A percentile compares a stretch with the other conserved stretches of the same genome.
These are phyloP conservation scores for Danaus chrysippus DNA, from an alignment of 2,888 invertebrate genomes.

Conservation along the genomic window DNA sequence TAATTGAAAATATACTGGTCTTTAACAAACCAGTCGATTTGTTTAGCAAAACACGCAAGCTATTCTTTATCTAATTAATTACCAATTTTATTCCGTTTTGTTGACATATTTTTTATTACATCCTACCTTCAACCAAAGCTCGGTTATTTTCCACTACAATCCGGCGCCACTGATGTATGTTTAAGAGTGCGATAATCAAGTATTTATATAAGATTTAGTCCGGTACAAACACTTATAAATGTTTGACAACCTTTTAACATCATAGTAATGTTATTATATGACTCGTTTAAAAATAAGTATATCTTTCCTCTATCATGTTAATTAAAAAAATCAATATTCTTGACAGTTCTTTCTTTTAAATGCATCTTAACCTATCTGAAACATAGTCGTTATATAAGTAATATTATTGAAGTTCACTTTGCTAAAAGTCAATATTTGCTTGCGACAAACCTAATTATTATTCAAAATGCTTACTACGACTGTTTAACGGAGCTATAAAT, in stretches of 20 bases:
- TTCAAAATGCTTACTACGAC: background rate
- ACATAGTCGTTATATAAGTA: too few species aligned
- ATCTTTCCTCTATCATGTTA: too few species aligned
- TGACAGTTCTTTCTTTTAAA: too few species aligned
- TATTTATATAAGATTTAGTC: slow-evolving; percentile 17
- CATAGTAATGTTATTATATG: slow-evolving; percentile 13
- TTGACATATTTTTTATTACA: background rate
- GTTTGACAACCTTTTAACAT: slow-evolving; percentile 18
- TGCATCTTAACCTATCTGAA: too few species aligned
- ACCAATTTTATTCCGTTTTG: too few species aligned
- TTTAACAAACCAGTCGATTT: too few species aligned
- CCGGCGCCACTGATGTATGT: background rate
- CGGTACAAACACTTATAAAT: slow-evolving; percentile 19
- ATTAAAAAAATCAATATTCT: too few species aligned
- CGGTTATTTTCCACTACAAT: slow-evolving; percentile 1
- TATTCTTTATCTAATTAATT: too few species aligned
- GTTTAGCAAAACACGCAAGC: too few species aligned
- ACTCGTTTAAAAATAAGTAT: background rate
- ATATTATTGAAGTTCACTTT: too few species aligned
- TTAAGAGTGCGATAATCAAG: slow-evolving; percentile 10
- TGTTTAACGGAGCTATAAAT: slow-evolving; percentile 12
- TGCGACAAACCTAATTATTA: background rate
- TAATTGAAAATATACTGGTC: too few species aligned
- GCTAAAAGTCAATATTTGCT: too few species aligned
- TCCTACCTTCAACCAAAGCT: background rate